phyloP scores from a whole-genome alignment of 2,113 vertebrate genomes.

The Callipepla squamata region DNA sequence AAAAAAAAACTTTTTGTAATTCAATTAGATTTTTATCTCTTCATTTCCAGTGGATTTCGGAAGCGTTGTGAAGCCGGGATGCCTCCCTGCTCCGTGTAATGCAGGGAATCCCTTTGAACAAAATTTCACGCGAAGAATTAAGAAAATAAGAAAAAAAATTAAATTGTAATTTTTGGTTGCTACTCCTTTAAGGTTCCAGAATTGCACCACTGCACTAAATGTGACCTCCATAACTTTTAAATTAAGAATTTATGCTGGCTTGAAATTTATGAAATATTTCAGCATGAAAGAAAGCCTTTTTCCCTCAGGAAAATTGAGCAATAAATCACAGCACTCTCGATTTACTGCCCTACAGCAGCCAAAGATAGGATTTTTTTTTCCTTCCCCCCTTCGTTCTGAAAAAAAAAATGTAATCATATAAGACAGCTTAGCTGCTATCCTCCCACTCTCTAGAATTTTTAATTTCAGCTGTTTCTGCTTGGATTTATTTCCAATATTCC shows the following conservation, averaged over 20 bases:
- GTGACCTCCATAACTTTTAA: conserved; percentile 88
- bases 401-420: conserved; percentile 95
- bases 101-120: conserved; percentile 54
- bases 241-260: conserved; percentile 89
- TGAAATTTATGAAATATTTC: conserved; percentile 95
- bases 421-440: conserved; percentile 93
- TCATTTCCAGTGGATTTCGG: conserved; percentile 60
- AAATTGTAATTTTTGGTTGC: conserved; percentile 60
- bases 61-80: conserved; percentile 12
- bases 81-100: conserved; percentile 7
- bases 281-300: conserved; percentile 86
- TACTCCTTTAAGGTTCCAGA: conserved; percentile 84
- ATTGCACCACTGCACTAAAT: conserved; percentile 81
- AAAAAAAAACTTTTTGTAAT: conserved; percentile 59
- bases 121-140: conserved; percentile 73
- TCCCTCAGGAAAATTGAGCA: conserved; percentile 93
- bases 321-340: conserved; percentile 94
- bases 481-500: conserved; percentile 99
- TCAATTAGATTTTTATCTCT: conserved; percentile 75
- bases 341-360: conserved; percentile 87
- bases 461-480: conserved; percentile 99
- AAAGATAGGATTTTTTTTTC: conserved; percentile 48
- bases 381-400: conserved; percentile 81
- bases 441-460: conserved; percentile 97
- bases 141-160: conserved; percentile 51